These are phyloP conservation scores for Sebastes baramenuke DNA, from an alignment of 2,797 vertebrate species.

Conservation along the genomic window DNA sequence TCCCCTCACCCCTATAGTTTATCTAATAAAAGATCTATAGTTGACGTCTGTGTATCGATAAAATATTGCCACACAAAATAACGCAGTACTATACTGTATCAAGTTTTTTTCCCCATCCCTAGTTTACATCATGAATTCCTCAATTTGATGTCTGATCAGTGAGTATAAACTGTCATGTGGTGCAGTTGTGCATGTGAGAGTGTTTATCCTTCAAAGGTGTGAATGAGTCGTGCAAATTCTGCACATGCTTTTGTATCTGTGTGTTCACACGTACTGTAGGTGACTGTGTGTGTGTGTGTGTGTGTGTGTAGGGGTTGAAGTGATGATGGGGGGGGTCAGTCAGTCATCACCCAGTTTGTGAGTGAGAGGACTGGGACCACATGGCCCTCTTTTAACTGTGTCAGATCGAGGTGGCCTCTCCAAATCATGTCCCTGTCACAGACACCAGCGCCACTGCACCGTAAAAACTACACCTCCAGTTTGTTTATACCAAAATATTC, in stretches of 20 bases:
- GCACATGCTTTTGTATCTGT: background rate
- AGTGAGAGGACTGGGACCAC: slow-evolving; percentile 61
- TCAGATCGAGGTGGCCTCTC: slow-evolving; percentile 41
- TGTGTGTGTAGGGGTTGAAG: background rate
- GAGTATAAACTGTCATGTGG: background rate
- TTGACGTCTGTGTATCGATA: no score
- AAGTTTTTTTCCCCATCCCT: no score
- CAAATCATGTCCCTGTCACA: slow-evolving; percentile 30
- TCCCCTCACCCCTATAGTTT: no score
- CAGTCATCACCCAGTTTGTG: slow-evolving; percentile 47
- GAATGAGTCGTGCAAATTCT: background rate
- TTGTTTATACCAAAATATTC: background rate
- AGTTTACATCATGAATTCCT: background rate
- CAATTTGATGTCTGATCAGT: background rate
- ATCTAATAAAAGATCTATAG: no score
- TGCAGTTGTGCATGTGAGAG: background rate
- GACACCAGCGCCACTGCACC: background rate
- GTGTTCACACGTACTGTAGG: background rate
- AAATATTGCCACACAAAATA: no score
- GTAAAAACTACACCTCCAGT: background rate
- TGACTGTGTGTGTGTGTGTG: background rate
- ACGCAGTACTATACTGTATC: rapidly evolving
- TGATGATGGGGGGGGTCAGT: slow-evolving; percentile 5
- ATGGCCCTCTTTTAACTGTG: slow-evolving; percentile 45
- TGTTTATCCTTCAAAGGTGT: background rate